Evolutionary conservation across 2,888 invertebrate genomes (phyloP).

Genomic region (Hydrotaea cyrtoneurina): DNA sequence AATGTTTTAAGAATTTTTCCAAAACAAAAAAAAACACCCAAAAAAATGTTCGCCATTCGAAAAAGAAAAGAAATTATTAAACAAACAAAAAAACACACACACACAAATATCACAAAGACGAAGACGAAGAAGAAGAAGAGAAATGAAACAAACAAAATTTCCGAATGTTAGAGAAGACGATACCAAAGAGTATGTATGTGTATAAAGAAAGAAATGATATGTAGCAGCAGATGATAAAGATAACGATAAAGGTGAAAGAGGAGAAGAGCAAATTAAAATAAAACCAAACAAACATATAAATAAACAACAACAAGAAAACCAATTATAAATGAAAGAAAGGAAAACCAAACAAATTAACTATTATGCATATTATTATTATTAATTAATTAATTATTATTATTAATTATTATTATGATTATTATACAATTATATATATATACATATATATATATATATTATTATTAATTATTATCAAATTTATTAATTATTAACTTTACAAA

Average conservation of each 20-base stretch:
- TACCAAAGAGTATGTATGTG: conserved; percentile 39
- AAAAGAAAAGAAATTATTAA: not conserved
- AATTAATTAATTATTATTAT: conserved; percentile 71
- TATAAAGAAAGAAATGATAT: conserved; percentile 41
- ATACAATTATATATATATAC: conserved; percentile 33
- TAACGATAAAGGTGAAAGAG: conserved; percentile 17
- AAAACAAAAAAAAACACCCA: not conserved
- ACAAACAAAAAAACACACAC: not conserved
- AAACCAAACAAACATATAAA: conserved; percentile 68
- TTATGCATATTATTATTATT: conserved; percentile 71
- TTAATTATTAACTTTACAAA: conserved; percentile 68
- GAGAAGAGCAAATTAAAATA: conserved; percentile 59
- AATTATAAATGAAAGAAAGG: conserved; percentile 28
- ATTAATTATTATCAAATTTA: conserved; percentile 68
- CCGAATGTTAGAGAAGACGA: not conserved
- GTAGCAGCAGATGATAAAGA: not conserved
- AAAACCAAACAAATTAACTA: conserved; percentile 64
- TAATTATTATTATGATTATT: conserved; percentile 70
- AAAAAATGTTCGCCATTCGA: not conserved
- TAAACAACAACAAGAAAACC: conserved; percentile 61
- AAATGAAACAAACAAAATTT: not conserved
- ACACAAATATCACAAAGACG: not conserved
- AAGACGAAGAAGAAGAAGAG: no score
- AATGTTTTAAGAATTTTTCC: conserved; percentile 7
- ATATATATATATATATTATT: conserved; percentile 64